Conservation (phyloP, 2,888 invertebrate genomes). For the Thymelicus sylvestris region DNA sequence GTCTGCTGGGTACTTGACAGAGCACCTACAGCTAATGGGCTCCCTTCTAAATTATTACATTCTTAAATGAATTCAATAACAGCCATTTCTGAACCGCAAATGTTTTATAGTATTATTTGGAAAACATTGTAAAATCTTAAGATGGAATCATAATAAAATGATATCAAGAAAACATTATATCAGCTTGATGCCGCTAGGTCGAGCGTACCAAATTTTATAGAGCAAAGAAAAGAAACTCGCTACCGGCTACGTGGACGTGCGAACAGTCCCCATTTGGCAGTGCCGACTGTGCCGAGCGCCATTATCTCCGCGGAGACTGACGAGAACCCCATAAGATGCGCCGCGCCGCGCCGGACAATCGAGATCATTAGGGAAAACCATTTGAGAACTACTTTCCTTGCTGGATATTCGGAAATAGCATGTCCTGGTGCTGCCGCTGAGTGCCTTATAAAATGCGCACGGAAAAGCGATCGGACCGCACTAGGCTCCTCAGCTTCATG, state of each 20-base stretch:
- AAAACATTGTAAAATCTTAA: too few relatives aligned
- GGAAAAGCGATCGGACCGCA: not conserved
- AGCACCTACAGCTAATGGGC: too few relatives aligned
- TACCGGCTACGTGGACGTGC: conserved; percentile 29
- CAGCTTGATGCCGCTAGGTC: not conserved
- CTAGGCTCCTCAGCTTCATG: too few relatives aligned
- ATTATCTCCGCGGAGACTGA: conserved; percentile 24
- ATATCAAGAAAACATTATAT: too few relatives aligned
- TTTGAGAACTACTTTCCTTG: conserved; percentile 31
- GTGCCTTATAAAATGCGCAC: conserved; percentile 20
- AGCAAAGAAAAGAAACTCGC: conserved; percentile 19
- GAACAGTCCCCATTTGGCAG: conserved; percentile 32
- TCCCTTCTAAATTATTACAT: too few relatives aligned
- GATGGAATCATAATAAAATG: too few relatives aligned
- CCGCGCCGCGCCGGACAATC: conserved; percentile 31
- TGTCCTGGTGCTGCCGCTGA: conserved; percentile 23
- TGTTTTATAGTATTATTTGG: too few relatives aligned
- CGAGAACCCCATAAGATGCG: conserved; percentile 27
- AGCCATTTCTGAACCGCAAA: too few relatives aligned
- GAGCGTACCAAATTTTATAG: conserved; percentile 5
- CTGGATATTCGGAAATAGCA: conserved; percentile 35
- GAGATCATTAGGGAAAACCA: conserved; percentile 35
- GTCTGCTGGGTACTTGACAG: too few relatives aligned
- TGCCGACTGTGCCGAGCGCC: conserved; percentile 20
- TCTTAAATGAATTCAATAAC: too few relatives aligned